Conservation (phyloP, 2,888 invertebrate genomes). For the Nomada ferruginata region DNA sequence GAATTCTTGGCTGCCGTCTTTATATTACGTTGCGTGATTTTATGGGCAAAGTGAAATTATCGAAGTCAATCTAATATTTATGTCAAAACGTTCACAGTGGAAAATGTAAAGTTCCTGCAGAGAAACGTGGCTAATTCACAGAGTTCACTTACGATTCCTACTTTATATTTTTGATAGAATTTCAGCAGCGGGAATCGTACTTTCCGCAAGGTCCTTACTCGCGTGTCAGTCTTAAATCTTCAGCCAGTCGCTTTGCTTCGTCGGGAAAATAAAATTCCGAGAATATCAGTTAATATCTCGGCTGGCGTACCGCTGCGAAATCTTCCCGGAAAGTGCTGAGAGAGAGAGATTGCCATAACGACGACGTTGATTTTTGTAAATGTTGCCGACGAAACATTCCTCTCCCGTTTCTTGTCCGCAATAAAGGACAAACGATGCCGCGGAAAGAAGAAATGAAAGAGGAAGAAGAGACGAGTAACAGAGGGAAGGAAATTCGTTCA, state of each 20-base stretch:
- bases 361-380: slow-evolving; percentile 43
- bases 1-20: no score
- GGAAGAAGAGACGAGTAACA: background rate
- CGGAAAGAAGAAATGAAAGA: background rate
- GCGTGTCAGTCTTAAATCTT: slow-evolving; percentile 15
- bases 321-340: slow-evolving; percentile 12
- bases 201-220: background rate
- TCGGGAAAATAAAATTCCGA: slow-evolving; percentile 19
- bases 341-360: slow-evolving; percentile 7
- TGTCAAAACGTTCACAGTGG: no score
- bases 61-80: no score
- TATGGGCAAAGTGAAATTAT: no score
- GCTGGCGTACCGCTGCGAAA: slow-evolving; percentile 1
- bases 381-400: background rate
- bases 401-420: background rate
- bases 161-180: no score
- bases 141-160: no score
- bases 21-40: no score
- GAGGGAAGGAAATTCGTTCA: slow-evolving; percentile 41
- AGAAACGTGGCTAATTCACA: background rate
- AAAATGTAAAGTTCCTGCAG: background rate
- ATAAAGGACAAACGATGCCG: background rate
- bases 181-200: background rate
- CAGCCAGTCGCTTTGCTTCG: background rate
- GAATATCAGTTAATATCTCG: slow-evolving; percentile 25